Evolutionary conservation across 1,140 invertebrate genomes (phyloP).

Genomic region (Magallana ariakensis): DNA sequence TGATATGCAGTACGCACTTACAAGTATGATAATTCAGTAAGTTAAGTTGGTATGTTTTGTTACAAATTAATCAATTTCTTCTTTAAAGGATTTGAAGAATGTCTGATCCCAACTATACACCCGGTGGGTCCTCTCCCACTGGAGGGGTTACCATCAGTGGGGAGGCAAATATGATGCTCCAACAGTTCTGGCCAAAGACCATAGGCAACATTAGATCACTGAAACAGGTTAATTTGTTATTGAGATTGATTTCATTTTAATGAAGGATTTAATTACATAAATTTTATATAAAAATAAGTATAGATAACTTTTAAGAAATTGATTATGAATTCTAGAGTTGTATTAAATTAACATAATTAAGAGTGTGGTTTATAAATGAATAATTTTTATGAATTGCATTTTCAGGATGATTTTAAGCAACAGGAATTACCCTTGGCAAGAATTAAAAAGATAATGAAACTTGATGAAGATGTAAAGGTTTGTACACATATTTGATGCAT

Average conservation of each 20-base stretch:
- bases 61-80: neutral
- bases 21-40: neutral
- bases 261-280: too few relatives aligned
- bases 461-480: slow-evolving; percentile 97
- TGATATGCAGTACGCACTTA: neutral
- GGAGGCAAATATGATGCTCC: slow-evolving; percentile 71
- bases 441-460: slow-evolving; percentile 99
- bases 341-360: too few relatives aligned
- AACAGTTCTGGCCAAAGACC: slow-evolving; percentile 73
- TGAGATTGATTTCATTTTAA: neutral
- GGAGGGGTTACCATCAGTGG: slow-evolving; percentile 54
- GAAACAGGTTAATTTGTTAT: slow-evolving; percentile 60
- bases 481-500: neutral
- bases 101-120: slow-evolving; percentile 43
- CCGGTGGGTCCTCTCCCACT: slow-evolving; percentile 46
- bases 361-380: too few relatives aligned
- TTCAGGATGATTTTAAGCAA: slow-evolving; percentile 90
- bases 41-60: neutral
- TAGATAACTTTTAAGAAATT: too few relatives aligned
- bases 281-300: too few relatives aligned
- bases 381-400: too few relatives aligned
- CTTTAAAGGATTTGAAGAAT: slow-evolving; percentile 26
- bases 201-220: slow-evolving; percentile 69
- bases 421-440: slow-evolving; percentile 96
- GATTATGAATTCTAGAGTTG: too few relatives aligned